Percentiles rank a stretch among this genome's conserved stretches.
Evolutionary conservation across 2,113 vertebrate species (phyloP).

Genomic region (Cebidichthys violaceus): DNA sequence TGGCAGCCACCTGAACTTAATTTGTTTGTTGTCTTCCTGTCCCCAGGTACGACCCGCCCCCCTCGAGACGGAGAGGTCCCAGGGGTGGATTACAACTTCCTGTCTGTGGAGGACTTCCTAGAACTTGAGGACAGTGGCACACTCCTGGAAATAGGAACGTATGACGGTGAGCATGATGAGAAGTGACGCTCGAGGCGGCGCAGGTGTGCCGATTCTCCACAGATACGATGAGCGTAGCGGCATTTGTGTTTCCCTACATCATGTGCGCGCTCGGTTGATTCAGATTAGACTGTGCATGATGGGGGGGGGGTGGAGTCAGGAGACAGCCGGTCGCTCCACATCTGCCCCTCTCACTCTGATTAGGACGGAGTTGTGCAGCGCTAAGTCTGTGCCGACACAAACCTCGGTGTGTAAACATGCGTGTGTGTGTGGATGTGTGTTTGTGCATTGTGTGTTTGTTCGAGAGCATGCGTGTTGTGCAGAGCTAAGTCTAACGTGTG

Average conservation of each 20-base stretch:
- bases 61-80: conserved; percentile 94
- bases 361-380: conserved; percentile 54
- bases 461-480: conserved; percentile 16
- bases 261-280: conserved; percentile 56
- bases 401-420: conserved; percentile 53
- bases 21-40: conserved; percentile 17
- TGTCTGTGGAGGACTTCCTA: conserved; percentile 94
- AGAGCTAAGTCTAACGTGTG: conserved; percentile 19
- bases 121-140: conserved; percentile 93
- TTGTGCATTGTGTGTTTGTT: conserved; percentile 25
- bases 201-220: conserved; percentile 67
- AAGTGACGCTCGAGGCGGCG: conserved; percentile 26
- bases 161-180: conserved; percentile 89
- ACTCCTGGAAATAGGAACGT: conserved; percentile 96
- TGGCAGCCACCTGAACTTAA: conserved; percentile 12
- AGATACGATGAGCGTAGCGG: conserved; percentile 20
- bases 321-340: conserved; percentile 73
- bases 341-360: conserved; percentile 76
- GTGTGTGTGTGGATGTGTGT: conserved; percentile 1
- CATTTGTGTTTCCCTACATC: conserved; percentile 51
- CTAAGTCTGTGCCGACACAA: conserved; percentile 66
- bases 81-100: conserved; percentile 97
- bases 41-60: conserved; percentile 93
- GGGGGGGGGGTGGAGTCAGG: conserved; percentile 47
- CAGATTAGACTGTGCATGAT: conserved; percentile 65